Conservation (phyloP, 2,797 vertebrate species). For the Catamblyrhynchus diadema region DNA sequence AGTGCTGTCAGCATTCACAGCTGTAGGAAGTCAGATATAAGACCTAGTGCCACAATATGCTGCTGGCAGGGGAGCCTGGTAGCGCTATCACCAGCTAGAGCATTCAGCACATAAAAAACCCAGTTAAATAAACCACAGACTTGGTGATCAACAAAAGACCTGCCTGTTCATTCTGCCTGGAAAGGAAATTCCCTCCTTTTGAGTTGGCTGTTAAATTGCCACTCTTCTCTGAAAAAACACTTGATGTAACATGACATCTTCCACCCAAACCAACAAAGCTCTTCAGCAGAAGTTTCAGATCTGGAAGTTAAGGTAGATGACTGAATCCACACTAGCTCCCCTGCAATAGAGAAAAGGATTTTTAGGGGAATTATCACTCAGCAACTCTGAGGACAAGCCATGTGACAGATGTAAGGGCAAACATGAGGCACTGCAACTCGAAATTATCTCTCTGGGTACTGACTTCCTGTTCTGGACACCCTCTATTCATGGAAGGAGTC, state of each 20-base stretch:
- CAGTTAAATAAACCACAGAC: slow-evolving; percentile 6
- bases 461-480: not conserved
- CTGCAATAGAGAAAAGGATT: not conserved
- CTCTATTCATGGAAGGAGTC: not conserved
- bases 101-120: not conserved
- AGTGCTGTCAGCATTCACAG: not conserved
- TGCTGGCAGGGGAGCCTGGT: not conserved
- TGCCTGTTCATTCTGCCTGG: not conserved
- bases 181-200: slow-evolving; percentile 23
- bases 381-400: accelerated
- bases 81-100: not conserved
- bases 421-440: accelerated
- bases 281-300: not conserved
- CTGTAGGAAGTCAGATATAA: slow-evolving; percentile 61
- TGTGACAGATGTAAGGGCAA: not conserved
- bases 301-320: not conserved
- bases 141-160: not conserved
- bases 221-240: not conserved
- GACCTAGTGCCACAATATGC: not conserved
- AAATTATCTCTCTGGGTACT: not conserved
- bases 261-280: not conserved
- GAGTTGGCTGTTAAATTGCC: not conserved
- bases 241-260: not conserved
- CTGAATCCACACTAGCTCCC: not conserved
- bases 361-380: not conserved